phyloP scores from a whole-genome alignment of 2,888 invertebrate genomes.

The Adineta ricciae region DNA sequence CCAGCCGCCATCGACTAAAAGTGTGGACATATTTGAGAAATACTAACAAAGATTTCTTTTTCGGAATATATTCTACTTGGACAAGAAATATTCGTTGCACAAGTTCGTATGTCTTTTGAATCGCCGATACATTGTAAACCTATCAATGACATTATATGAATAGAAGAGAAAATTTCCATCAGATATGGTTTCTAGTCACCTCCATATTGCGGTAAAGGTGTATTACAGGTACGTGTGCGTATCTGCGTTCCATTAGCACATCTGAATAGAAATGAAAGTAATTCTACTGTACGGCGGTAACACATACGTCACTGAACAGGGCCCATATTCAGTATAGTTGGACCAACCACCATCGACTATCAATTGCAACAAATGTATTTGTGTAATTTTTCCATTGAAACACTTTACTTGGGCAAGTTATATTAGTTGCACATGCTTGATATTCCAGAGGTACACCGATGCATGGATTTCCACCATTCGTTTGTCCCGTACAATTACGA shows the following conservation, averaged over 20 bases:
- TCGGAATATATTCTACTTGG: not conserved
- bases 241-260: slow-evolving; percentile 40
- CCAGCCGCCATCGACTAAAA: not conserved
- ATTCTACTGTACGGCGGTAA: not conserved
- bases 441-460: not conserved
- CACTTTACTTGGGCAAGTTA: not conserved
- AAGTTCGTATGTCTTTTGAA: not conserved
- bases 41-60: not conserved
- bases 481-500: not conserved
- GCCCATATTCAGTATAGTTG: slow-evolving; percentile 41
- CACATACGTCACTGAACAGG: slow-evolving; percentile 37
- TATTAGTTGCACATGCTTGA: not conserved
- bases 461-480: slow-evolving; percentile 11
- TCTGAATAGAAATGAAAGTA: not conserved
- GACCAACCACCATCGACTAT: slow-evolving; percentile 38
- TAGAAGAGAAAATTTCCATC: not conserved
- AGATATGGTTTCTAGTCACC: slow-evolving; percentile 36
- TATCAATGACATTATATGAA: not conserved
- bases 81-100: not conserved
- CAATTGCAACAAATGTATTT: not conserved
- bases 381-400: not conserved
- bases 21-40: not conserved
- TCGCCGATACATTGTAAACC: not conserved
- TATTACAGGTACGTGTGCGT: slow-evolving; percentile 43
- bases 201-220: slow-evolving; percentile 42